phyloP scores from a whole-genome alignment of 2,113 vertebrate genomes.

The Nipponia nippon region DNA sequence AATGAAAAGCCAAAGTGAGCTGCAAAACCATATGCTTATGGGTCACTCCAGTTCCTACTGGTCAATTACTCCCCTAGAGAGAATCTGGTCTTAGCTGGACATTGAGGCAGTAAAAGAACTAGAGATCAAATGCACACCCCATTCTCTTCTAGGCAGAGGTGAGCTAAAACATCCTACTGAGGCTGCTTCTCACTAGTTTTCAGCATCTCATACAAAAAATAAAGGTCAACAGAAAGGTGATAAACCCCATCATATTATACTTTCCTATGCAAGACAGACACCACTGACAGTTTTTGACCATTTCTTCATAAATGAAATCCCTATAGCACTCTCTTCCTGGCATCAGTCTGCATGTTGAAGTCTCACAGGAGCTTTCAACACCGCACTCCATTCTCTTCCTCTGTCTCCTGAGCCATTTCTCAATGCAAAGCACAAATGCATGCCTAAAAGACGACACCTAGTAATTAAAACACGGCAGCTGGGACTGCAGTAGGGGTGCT shows the following conservation, averaged over 20 bases:
- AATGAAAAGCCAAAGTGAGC: not conserved
- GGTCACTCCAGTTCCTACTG: not conserved
- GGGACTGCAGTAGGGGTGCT: not conserved
- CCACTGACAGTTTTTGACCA: not conserved
- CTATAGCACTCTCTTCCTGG: not conserved
- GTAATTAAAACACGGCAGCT: not conserved
- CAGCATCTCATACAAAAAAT: not conserved
- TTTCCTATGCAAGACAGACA: not conserved
- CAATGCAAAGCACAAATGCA: not conserved
- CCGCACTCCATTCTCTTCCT: not conserved
- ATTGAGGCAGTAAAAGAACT: not conserved
- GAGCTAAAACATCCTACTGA: not conserved
- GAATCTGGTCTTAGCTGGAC: not conserved
- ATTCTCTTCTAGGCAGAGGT: not conserved
- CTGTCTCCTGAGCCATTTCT: not conserved
- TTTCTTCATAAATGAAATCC: not conserved
- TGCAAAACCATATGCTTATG: not conserved
- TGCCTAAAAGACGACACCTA: not conserved
- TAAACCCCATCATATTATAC: not conserved
- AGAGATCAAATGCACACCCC: not conserved
- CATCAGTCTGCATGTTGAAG: not conserved
- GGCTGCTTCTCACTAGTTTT: not conserved
- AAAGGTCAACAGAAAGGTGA: not conserved
- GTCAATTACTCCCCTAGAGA: not conserved
- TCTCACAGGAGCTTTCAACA: not conserved